Base-by-base conservation (phyloP, 1,140 invertebrate genomes). In the Megalopta genalis region DNA sequence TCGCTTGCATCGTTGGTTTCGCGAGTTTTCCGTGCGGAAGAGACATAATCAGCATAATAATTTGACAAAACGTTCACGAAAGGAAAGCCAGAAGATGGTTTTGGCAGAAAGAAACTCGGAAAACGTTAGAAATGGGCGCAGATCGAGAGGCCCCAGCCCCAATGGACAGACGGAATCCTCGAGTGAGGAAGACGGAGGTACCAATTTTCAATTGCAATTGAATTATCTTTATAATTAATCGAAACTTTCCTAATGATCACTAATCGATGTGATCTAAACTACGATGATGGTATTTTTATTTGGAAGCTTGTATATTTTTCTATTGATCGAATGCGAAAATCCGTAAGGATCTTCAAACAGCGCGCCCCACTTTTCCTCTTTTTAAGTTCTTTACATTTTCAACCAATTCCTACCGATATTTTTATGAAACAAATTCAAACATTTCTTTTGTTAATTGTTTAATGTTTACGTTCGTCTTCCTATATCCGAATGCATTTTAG, bases 71-170 rank as follows among this genome's bases (percentile, higher is more conserved):
- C 12, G 9, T 62, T 42, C 21, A 66, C 57, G 49, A 18, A 65
- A 37, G 6, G 16, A 60, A 66, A 60, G 23, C 12, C 18, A 2
- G 42, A 70, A 59, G 42, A 98, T 98, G 97, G 97, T 98, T 89
- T 94, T 97, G 90, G 96, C 97, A 16, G 97, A 98, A 91, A 96
- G 96, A 93, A 97, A 96, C 93, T 94, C 94, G 80, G 96, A 97
- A 86, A 95, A 95, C 92, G 95, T 96, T 81, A 94, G 96, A 89
- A 98, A 98, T 93, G 97, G 97, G 64, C 95, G 97, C 84, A 95
- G 97, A 92, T 98, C 97, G 82, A 94, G 97, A 90, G 97, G 97
- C 90, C 96, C 97, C 88, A 98, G 97, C 94, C 97, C 97, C 77
- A 97, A 97, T 94, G 96, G 96, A 82, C 96, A 97, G 88, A 96